phyloP scores from a whole-genome alignment of 2,113 vertebrate genomes.

The Eurystomus gularis region DNA sequence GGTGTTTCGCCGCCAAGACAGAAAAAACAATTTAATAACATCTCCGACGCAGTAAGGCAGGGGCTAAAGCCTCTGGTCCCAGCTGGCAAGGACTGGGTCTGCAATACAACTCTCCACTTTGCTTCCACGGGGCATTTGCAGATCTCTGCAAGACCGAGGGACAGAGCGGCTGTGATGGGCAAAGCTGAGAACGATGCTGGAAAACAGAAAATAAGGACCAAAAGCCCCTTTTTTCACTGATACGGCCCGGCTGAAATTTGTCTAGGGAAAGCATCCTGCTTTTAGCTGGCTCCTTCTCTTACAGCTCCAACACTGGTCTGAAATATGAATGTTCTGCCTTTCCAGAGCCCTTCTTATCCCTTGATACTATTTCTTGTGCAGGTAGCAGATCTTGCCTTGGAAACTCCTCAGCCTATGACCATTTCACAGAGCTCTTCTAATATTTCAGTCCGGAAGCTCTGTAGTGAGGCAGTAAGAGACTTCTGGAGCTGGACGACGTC shows the following conservation, averaged over 20 bases:
- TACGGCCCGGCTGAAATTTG: neutral
- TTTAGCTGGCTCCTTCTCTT: neutral
- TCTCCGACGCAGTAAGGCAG: neutral
- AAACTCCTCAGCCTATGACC: neutral
- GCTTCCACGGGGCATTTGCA: neutral
- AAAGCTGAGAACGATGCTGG: accelerated
- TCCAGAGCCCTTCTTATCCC: neutral
- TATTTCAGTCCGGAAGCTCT: neutral
- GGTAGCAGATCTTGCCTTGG: neutral
- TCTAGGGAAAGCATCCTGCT: neutral
- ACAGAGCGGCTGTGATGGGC: neutral
- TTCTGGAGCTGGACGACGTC: neutral
- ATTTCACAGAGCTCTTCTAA: accelerated
- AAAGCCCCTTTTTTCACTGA: neutral
- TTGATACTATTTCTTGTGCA: neutral
- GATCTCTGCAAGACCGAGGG: neutral
- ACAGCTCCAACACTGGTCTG: neutral
- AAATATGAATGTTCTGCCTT: neutral
- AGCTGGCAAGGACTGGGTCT: constrained; percentile 7
- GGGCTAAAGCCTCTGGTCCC: constrained; percentile 3
- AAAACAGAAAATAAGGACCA: neutral
- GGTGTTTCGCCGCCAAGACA: constrained; percentile 47
- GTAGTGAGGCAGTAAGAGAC: neutral
- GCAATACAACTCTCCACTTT: neutral
- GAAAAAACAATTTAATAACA: constrained; percentile 59